phyloP scores from a whole-genome alignment of 2,888 invertebrate species.

The Nasonovia ribisnigri region DNA sequence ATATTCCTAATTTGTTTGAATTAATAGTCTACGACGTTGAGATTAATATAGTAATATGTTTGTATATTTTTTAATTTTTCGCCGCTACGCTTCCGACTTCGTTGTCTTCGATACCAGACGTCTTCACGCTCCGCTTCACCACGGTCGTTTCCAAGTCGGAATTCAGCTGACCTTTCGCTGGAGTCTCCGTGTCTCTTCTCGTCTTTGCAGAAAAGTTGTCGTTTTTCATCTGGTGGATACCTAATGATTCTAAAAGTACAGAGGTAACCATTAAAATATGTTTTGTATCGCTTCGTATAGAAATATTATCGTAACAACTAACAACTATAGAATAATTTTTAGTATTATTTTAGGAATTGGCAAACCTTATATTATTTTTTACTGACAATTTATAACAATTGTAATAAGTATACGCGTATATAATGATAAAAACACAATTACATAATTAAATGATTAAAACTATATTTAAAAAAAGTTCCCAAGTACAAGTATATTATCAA shows the following conservation, averaged over 20 bases:
- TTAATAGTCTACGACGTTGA: slow-evolving; percentile 9
- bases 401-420: neutral
- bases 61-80: slow-evolving; percentile 8
- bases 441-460: neutral
- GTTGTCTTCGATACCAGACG: slow-evolving; percentile 56
- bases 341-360: neutral
- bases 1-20: neutral
- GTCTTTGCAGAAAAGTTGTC: neutral
- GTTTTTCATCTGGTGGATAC: neutral
- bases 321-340: neutral
- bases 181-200: neutral
- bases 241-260: neutral
- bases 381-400: neutral
- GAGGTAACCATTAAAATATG: too few species aligned
- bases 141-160: neutral
- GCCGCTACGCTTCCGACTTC: neutral
- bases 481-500: neutral
- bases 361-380: neutral
- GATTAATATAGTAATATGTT: neutral
- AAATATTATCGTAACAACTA: neutral
- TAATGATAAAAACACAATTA: neutral
- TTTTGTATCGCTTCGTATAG: neutral
- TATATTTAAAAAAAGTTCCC: neutral
- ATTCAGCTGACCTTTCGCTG: neutral
- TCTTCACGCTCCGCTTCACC: slow-evolving; percentile 44